phyloP scores from a whole-genome alignment of 2,797 vertebrate genomes.

The Gymnocypris eckloni region DNA sequence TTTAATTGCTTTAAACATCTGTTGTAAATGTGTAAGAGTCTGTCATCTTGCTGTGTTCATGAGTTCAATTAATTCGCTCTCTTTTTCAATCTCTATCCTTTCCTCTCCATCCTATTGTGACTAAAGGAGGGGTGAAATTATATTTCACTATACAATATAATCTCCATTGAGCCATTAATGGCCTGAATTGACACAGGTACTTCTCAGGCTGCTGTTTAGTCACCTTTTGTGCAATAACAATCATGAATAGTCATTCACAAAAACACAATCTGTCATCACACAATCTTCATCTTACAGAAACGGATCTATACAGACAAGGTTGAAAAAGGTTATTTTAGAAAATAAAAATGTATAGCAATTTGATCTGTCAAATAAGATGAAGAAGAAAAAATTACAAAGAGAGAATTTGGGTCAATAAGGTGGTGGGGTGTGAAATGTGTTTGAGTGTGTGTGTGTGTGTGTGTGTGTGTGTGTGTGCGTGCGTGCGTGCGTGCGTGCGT shows the following conservation, averaged over 20 bases:
- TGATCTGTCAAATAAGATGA: not conserved
- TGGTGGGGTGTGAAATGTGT: slow-evolving; percentile 12
- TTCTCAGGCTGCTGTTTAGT: not conserved
- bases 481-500: not conserved
- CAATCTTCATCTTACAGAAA: not conserved
- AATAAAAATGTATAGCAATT: not conserved
- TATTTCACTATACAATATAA: not conserved
- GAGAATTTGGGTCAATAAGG: slow-evolving; percentile 11
- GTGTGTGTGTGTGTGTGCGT: not conserved
- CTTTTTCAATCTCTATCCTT: not conserved
- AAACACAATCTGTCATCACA: not conserved
- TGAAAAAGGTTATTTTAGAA: not conserved
- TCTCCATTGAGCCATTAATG: not conserved
- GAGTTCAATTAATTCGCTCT: not conserved
- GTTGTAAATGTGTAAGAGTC: not conserved
- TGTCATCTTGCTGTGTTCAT: not conserved
- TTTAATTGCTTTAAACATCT: not conserved
- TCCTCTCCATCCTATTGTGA: not conserved
- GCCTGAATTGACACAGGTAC: not conserved
- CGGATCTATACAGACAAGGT: not conserved
- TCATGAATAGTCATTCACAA: not conserved
- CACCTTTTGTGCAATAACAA: not conserved
- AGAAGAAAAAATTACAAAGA: not conserved
- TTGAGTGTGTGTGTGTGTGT: not conserved
- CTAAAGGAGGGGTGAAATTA: not conserved